Percentiles rank a stretch among this genome's conserved stretches.
These are phyloP conservation scores for Halichoeres trimaculatus DNA, from an alignment of 2,113 vertebrate species.

Conservation along the genomic window DNA sequence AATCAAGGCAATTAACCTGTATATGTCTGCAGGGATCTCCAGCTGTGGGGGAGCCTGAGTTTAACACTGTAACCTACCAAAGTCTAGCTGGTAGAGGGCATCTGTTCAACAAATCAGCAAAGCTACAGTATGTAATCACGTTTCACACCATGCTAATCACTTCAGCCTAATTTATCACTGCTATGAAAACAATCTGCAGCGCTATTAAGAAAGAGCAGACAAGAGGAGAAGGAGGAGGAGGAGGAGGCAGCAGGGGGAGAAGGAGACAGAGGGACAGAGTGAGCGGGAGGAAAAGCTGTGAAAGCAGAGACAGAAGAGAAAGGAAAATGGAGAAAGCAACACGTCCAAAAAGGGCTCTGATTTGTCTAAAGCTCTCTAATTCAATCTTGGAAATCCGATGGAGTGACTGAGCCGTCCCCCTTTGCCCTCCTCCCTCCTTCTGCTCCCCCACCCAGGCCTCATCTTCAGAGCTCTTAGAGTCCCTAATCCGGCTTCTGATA, in stretches of 20 bases:
- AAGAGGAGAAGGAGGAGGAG: background rate
- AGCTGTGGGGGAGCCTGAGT: constrained; percentile 71
- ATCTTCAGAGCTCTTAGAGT: constrained; percentile 63
- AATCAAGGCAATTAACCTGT: constrained; percentile 84
- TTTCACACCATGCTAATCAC: constrained; percentile 84
- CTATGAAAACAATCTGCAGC: constrained; percentile 75
- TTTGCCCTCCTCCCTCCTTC: constrained; percentile 13
- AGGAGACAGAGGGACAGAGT: background rate
- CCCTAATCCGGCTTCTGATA: constrained; percentile 77
- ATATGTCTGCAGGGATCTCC: constrained; percentile 71
- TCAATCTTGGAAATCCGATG: constrained; percentile 75
- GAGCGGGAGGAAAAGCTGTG: constrained; percentile 23
- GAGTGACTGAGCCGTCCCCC: constrained; percentile 62
- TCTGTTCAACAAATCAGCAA: constrained; percentile 82
- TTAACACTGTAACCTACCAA: constrained; percentile 71
- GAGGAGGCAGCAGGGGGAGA: background rate
- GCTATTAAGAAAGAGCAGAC: constrained; percentile 50
- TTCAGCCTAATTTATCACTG: constrained; percentile 81
- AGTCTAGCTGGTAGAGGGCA: constrained; percentile 78
- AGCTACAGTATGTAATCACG: constrained; percentile 80
- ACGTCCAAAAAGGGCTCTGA: constrained; percentile 55
- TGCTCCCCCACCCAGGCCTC: constrained; percentile 39
- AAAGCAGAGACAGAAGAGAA: constrained; percentile 1
- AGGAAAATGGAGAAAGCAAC: constrained; percentile 23
- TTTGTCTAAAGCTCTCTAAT: constrained; percentile 73